Percentiles rank a stretch among this genome's conserved stretches.
These are phyloP conservation scores for Corydoras sp. DNA, from an alignment of 2,113 vertebrate species.

Conservation along the genomic window DNA sequence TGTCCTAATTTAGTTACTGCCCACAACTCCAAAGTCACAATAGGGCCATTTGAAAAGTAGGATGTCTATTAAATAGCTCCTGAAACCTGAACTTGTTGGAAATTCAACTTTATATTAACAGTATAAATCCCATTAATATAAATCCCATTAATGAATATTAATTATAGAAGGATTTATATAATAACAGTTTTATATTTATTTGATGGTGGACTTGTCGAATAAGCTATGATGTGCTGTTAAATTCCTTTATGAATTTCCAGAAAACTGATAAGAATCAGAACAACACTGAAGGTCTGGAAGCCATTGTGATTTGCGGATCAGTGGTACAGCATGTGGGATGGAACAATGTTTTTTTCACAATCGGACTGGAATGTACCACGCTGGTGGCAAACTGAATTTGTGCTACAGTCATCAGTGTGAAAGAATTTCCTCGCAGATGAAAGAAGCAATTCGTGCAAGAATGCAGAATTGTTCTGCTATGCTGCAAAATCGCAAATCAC, in stretches of 20 bases:
- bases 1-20: slow-evolving; percentile 25
- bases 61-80: neutral
- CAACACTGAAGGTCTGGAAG: neutral
- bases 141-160: neutral
- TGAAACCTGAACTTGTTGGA: neutral
- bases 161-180: neutral
- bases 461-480: slow-evolving; percentile 10
- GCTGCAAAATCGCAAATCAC: slow-evolving; percentile 18
- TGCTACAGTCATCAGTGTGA: slow-evolving; percentile 24
- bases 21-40: slow-evolving; percentile 9
- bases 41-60: neutral
- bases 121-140: neutral
- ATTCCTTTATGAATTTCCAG: neutral
- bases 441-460: slow-evolving; percentile 22
- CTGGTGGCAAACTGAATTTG: slow-evolving; percentile 19
- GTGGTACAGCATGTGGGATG: slow-evolving; percentile 14
- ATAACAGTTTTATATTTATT: neutral
- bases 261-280: slow-evolving; percentile 13
- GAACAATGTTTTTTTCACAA: slow-evolving; percentile 13
- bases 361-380: slow-evolving; percentile 9
- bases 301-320: slow-evolving; percentile 16
- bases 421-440: slow-evolving; percentile 23
- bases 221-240: neutral
- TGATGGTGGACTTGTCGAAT: neutral
- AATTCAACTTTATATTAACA: neutral